Conservation (phyloP, 2,113 vertebrate species). For the Lontra canadensis region DNA sequence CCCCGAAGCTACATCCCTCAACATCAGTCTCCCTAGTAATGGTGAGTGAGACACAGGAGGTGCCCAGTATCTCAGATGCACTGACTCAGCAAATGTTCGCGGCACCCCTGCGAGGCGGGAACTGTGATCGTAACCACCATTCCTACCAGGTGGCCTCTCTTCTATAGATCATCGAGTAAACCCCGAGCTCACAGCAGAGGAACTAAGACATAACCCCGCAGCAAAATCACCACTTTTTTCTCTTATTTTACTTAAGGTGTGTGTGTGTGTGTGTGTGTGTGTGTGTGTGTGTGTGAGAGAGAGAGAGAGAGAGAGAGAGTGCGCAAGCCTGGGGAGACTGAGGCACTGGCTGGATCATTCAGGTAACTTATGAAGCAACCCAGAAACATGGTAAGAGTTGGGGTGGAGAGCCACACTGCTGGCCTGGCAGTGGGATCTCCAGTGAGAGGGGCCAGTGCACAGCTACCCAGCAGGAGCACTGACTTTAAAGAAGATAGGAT, state of each 20-base stretch:
- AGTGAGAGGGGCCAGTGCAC: background rate
- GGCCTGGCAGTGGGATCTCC: accelerated
- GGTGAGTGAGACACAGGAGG: accelerated
- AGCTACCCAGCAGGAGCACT: accelerated
- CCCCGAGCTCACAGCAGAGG: background rate
- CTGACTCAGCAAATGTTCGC: accelerated
- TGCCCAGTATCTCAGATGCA: accelerated
- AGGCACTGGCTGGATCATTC: accelerated
- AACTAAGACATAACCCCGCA: accelerated
- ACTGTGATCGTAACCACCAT: too few species aligned
- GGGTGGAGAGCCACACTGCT: accelerated
- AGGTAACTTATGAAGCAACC: accelerated
- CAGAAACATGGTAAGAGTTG: accelerated
- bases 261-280: too few species aligned
- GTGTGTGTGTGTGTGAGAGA: too few species aligned
- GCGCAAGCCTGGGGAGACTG: too few species aligned
- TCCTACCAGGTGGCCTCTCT: accelerated
- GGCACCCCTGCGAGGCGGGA: accelerated
- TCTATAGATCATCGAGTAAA: background rate
- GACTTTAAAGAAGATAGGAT: background rate
- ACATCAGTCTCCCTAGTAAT: accelerated
- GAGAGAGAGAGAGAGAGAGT: too few species aligned
- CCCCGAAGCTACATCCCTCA: background rate
- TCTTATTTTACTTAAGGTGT: too few species aligned
- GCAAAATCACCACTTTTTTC: too few species aligned